Base-by-base conservation (phyloP, 2,888 invertebrate genomes). In the Tipula vernalis region DNA sequence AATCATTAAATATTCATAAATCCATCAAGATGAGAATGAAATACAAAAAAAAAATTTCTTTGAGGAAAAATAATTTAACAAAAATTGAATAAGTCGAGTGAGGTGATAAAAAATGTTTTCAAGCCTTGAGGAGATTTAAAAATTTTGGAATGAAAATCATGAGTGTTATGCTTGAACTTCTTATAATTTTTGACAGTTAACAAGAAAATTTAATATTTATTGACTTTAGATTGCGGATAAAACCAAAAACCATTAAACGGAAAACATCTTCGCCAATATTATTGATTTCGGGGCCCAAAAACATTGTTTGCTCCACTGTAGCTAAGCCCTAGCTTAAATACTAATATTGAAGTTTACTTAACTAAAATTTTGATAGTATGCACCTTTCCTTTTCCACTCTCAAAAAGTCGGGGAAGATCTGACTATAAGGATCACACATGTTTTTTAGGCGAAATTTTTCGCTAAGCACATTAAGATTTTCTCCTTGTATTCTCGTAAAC, bases 1-100 rank as follows among this genome's bases (percentile, higher is more conserved):
- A 71, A 71, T 71, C 71, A 71, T 71, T 71, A 71, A 71, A 71
- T 71, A 71, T 71, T 71, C 71, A 71, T 71, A 71, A 71, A 71
- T 71, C 71, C 71, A 18, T 71, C 71, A 71, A 71, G 71, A 71
- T 28, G 28, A 10, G 28, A 71, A 71, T 28, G 18, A 18, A 71
- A 18, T 28, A 71, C 71, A 71, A 71, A 71, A 71, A 10, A 28
- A 71, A 71, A 71, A 28, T 71, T 71, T 71, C 71, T 71, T 71
- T 71, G 71, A 71, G 28, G 15, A 15, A 51, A 51, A 15, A 15
- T 51, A 51, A 71, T 18, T 28, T 8, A 71, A 71, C 28, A 71
- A 28, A 71, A 71, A 71, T 71, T 71, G 28, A 71, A 28, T 71
- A 71, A 71, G 71, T 71, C 28, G 71, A 71, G 28, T 28, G 28